phyloP scores from a whole-genome alignment of 2,888 invertebrate genomes.

The Drosophila mercatorum region DNA sequence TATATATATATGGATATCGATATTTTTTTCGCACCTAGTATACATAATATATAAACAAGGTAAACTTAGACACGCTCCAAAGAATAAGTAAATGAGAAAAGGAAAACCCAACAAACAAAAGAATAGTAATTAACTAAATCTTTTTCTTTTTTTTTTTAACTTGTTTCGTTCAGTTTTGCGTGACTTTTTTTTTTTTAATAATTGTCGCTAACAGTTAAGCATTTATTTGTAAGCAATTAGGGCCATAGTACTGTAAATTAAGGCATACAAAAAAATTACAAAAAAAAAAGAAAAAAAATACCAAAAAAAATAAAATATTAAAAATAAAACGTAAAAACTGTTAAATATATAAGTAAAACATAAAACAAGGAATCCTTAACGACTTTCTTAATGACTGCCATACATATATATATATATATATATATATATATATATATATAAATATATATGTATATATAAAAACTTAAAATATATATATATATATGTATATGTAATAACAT shows the following conservation, averaged over 20 bases:
- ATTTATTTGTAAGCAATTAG: slow-evolving; percentile 63
- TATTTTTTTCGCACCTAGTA: slow-evolving; percentile 49
- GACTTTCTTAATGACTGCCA: slow-evolving; percentile 81
- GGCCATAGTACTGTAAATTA: slow-evolving; percentile 58
- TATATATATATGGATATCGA: slow-evolving; percentile 20
- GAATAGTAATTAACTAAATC: slow-evolving; percentile 21
- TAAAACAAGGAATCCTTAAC: slow-evolving; percentile 74
- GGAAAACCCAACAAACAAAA: slow-evolving; percentile 6
- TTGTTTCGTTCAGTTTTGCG: slow-evolving; percentile 8
- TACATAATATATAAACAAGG: slow-evolving; percentile 22
- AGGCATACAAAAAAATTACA: slow-evolving; percentile 24
- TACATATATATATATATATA: slow-evolving; percentile 43
- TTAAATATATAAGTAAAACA: slow-evolving; percentile 47
- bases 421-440: slow-evolving; percentile 7
- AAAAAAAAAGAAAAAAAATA: slow-evolving; percentile 9
- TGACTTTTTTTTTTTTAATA: slow-evolving; percentile 39
- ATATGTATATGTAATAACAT: slow-evolving; percentile 24
- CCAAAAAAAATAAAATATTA: slow-evolving; percentile 4
- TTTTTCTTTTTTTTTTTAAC: slow-evolving; percentile 10
- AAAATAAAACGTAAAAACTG: slow-evolving; percentile 30
- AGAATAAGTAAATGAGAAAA: slow-evolving; percentile 6
- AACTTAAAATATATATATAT: neutral
- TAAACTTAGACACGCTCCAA: slow-evolving; percentile 21
- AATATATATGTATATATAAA: slow-evolving; percentile 28
- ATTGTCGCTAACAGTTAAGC: slow-evolving; percentile 46